phyloP scores from a whole-genome alignment of 2,888 invertebrate species.

The Thyatira batis region DNA sequence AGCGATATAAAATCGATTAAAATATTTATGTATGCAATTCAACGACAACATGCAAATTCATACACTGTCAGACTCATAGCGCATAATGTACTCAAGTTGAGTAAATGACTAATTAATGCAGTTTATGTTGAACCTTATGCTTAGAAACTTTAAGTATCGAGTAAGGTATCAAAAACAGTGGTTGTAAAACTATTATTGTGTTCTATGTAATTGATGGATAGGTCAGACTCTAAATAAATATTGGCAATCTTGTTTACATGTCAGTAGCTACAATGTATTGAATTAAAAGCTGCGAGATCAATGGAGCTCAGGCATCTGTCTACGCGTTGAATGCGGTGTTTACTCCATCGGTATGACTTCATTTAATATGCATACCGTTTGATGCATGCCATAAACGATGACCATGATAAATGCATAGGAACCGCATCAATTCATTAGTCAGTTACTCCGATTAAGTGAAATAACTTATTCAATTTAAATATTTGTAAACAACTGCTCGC shows the following conservation, averaged over 20 bases:
- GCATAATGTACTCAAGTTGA: not conserved
- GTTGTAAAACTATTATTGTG: not conserved
- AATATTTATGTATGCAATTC: constrained; percentile 10
- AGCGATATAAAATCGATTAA: constrained; percentile 3
- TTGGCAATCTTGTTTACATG: not conserved
- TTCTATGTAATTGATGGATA: not conserved
- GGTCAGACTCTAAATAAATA: not conserved
- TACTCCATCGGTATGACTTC: constrained; percentile 42
- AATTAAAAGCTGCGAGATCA: constrained; percentile 19
- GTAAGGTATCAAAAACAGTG: not conserved
- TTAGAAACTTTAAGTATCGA: not conserved
- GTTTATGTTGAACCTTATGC: not conserved
- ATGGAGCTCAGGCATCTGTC: constrained; percentile 32
- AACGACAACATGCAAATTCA: constrained; percentile 18
- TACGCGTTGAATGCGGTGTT: constrained; percentile 36
- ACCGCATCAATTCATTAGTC: constrained; percentile 6
- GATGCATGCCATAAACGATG: constrained; percentile 35
- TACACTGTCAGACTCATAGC: not conserved
- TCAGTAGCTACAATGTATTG: constrained; percentile 7
- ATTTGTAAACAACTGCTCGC: constrained; percentile 55
- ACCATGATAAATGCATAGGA: constrained; percentile 45
- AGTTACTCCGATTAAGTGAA: constrained; percentile 7
- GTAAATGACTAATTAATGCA: not conserved
- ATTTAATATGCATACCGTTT: constrained; percentile 55
- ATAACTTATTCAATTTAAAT: constrained; percentile 45